These are phyloP conservation scores for Malurus cyaneus DNA, from an alignment of 2,113 vertebrate genomes.

Conservation along the genomic window DNA sequence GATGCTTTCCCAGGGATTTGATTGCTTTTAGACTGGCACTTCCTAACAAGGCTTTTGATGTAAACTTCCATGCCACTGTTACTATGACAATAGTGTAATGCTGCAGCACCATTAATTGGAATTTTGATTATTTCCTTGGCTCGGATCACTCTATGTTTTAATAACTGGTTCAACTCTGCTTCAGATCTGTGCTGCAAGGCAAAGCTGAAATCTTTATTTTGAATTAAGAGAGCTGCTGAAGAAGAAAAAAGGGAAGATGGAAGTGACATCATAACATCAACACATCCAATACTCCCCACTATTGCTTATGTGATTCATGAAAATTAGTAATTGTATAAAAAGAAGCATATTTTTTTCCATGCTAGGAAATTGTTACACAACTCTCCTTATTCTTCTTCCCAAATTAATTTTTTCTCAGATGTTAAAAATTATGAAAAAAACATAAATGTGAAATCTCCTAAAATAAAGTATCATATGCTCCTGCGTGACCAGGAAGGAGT, in stretches of 20 bases:
- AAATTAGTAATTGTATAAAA: background rate
- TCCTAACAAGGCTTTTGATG: constrained; percentile 62
- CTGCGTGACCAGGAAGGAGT: background rate
- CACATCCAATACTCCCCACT: background rate
- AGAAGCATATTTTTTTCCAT: background rate
- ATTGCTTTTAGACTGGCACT: constrained; percentile 50
- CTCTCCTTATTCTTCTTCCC: background rate
- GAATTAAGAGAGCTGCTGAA: background rate
- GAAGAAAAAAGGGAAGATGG: background rate
- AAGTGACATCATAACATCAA: background rate
- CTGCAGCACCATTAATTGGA: constrained; percentile 49
- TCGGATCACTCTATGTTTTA: constrained; percentile 57
- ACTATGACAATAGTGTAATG: constrained; percentile 61
- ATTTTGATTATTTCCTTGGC: constrained; percentile 53
- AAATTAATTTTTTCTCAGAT: background rate
- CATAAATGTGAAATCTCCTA: background rate
- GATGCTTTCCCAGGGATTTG: constrained; percentile 59
- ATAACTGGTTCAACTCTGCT: constrained; percentile 47
- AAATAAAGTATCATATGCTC: background rate
- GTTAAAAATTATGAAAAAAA: background rate
- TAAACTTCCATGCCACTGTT: constrained; percentile 61
- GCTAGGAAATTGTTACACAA: background rate
- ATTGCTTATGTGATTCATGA: background rate
- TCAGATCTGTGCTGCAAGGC: constrained; percentile 29
- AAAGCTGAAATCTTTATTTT: constrained; percentile 40